Conservation (phyloP, 2,113 vertebrate genomes). For the Lamprotornis superbus region DNA sequence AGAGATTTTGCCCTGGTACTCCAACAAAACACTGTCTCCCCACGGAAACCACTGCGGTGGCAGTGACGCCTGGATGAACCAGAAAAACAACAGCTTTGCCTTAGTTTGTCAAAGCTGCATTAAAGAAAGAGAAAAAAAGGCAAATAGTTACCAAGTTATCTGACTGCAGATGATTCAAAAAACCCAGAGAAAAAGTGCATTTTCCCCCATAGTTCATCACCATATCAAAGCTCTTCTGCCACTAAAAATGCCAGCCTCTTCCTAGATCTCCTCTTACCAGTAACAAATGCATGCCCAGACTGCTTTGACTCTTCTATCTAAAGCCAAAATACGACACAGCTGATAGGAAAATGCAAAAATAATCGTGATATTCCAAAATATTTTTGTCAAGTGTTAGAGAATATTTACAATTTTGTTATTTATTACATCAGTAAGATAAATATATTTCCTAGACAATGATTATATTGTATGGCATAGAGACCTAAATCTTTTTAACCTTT, state of each 20-base stretch:
- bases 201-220: not conserved
- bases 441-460: not conserved
- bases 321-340: not conserved
- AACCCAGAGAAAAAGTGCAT: not conserved
- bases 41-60: fast-evolving
- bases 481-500: not conserved
- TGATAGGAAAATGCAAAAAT: not conserved
- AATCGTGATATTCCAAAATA: not conserved
- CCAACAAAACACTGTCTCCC: not conserved
- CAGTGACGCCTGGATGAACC: not conserved
- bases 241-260: not conserved
- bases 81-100: not conserved
- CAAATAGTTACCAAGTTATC: not conserved
- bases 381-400: not conserved
- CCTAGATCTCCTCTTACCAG: not conserved
- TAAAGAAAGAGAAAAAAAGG: not conserved
- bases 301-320: not conserved
- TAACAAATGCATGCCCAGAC: not conserved
- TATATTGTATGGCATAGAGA: not conserved
- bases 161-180: not conserved
- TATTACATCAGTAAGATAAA: not conserved
- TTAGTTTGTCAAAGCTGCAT: not conserved
- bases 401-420: not conserved
- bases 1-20: not conserved
- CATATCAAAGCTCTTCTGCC: not conserved